Conservation (phyloP, 2,797 vertebrate species). For the Todus mexicanus region DNA sequence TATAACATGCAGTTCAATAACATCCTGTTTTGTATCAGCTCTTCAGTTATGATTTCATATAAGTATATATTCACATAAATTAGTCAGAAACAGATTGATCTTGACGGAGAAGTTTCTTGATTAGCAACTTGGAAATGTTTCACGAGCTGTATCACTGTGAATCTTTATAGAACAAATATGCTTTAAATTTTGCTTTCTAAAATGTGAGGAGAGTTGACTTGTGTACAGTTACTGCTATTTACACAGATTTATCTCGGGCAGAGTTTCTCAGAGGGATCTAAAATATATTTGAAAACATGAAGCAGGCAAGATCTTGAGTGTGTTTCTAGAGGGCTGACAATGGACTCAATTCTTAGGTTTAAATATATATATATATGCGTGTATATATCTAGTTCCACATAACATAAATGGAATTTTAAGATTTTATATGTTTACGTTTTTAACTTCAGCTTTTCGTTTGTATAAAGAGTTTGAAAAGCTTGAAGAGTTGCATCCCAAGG, state of each 20-base stretch:
- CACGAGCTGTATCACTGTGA: neutral
- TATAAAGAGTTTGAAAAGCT: conserved; percentile 10
- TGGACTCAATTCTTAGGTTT: neutral
- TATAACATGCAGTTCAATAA: neutral
- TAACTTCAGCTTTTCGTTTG: neutral
- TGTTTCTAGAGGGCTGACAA: neutral
- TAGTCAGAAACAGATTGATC: neutral
- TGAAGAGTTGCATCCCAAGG: neutral
- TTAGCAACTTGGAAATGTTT: neutral
- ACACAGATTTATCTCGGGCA: neutral
- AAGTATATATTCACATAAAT: neutral
- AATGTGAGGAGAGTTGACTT: neutral
- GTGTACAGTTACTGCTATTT: neutral
- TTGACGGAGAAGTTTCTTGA: neutral
- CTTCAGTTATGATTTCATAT: neutral
- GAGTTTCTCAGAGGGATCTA: neutral
- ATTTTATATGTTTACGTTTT: neutral
- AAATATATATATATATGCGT: neutral
- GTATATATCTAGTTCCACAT: neutral
- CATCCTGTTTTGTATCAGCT: neutral
- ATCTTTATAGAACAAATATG: neutral
- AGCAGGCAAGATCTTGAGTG: neutral
- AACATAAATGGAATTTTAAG: neutral
- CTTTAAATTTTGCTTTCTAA: neutral
- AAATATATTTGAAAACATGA: neutral